These are phyloP conservation scores for Rhea americana DNA, from an alignment of 2,113 vertebrate genomes.

Conservation along the genomic window DNA sequence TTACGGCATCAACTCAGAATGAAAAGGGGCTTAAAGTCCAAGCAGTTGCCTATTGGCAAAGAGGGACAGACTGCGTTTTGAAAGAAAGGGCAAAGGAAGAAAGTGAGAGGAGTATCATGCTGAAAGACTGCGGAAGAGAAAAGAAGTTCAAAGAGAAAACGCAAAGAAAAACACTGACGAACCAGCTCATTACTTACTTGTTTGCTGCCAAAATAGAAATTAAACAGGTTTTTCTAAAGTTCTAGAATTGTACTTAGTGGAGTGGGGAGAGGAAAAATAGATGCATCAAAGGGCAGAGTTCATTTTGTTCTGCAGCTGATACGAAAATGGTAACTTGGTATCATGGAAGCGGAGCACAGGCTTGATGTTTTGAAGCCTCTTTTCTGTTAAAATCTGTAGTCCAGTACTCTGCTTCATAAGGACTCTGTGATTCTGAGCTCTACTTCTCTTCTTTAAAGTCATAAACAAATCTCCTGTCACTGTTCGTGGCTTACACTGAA, in stretches of 20 bases:
- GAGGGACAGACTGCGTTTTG: not conserved
- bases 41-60: not conserved
- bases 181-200: not conserved
- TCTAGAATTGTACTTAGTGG: not conserved
- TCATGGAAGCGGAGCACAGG: not conserved
- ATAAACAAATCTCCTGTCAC: not conserved
- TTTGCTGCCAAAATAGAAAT: not conserved
- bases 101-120: not conserved
- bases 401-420: not conserved
- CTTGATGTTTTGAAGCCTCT: not conserved
- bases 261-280: not conserved
- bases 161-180: not conserved
- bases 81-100: not conserved
- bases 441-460: not conserved
- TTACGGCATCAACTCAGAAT: not conserved
- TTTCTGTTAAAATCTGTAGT: rapidly evolving
- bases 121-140: not conserved
- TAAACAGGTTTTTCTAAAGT: not conserved
- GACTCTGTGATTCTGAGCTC: not conserved
- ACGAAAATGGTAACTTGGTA: not conserved
- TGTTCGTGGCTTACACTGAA: not conserved
- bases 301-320: not conserved
- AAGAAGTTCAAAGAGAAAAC: not conserved
- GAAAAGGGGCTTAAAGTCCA: not conserved
- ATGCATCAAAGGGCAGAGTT: not conserved